phyloP scores from a whole-genome alignment of 2,888 invertebrate genomes.

The Sepiola atlantica region DNA sequence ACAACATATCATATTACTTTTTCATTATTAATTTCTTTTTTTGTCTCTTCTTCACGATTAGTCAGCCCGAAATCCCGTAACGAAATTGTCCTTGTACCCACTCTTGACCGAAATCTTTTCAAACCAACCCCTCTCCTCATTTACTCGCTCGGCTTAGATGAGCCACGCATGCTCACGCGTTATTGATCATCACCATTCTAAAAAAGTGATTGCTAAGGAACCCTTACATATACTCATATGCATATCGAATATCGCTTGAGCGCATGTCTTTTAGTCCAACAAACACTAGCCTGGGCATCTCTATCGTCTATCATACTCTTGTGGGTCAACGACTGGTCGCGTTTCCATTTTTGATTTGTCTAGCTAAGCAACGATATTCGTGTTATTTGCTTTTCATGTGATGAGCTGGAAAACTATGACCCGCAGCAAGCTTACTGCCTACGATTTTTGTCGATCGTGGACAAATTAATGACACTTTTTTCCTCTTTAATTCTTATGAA shows the following conservation, averaged over 20 bases:
- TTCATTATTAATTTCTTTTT: neutral
- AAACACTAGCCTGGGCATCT: neutral
- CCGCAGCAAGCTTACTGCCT: neutral
- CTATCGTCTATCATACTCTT: constrained; percentile 8
- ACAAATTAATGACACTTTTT: constrained; percentile 32
- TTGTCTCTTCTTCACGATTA: neutral
- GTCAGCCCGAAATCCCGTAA: neutral
- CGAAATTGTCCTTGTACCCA: neutral
- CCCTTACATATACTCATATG: neutral
- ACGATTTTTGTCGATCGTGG: neutral
- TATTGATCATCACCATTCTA: neutral
- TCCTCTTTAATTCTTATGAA: neutral
- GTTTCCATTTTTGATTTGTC: neutral
- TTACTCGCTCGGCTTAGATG: neutral
- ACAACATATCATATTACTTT: neutral
- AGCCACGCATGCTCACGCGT: no score
- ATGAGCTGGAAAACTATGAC: constrained; percentile 1
- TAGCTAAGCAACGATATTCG: neutral
- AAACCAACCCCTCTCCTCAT: neutral
- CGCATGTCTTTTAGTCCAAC: neutral
- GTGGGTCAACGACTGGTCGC: neutral
- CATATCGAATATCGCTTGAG: neutral
- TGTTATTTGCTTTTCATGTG: neutral
- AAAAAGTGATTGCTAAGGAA: neutral
- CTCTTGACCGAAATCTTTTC: neutral